A percentile compares a stretch with the other conserved stretches of the same genome.
These are phyloP conservation scores for Aquatica leii DNA, from an alignment of 2,888 invertebrate species.

Conservation along the genomic window DNA sequence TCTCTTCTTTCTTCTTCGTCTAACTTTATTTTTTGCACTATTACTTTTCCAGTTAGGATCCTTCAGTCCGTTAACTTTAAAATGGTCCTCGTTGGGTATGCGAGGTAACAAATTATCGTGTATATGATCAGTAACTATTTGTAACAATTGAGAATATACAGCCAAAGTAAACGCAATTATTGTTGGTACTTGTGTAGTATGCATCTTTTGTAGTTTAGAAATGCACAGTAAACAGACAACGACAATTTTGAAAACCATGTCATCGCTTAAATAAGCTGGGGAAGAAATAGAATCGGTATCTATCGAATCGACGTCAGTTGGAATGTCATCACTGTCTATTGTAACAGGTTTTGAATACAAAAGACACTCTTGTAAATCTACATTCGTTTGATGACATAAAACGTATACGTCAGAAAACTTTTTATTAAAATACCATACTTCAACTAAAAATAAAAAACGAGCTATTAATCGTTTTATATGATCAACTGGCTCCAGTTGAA, in stretches of 20 bases:
- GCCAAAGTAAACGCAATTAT: slow-evolving; percentile 86
- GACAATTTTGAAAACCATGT: slow-evolving; percentile 83
- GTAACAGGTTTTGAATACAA: slow-evolving; percentile 62
- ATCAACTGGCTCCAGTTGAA: slow-evolving; percentile 57
- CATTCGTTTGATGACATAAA: slow-evolving; percentile 73
- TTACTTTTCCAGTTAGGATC: slow-evolving; percentile 24
- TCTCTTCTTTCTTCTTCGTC: slow-evolving; percentile 28
- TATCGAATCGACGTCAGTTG: slow-evolving; percentile 64
- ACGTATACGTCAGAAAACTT: slow-evolving; percentile 72
- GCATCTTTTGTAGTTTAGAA: slow-evolving; percentile 74
- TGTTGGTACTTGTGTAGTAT: slow-evolving; percentile 82
- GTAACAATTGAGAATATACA: slow-evolving; percentile 77
- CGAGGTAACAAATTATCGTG: slow-evolving; percentile 59
- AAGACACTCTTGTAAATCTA: slow-evolving; percentile 78
- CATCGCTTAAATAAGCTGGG: slow-evolving; percentile 69
- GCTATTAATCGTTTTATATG: slow-evolving; percentile 63
- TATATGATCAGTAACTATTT: slow-evolving; percentile 57
- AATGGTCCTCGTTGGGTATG: slow-evolving; percentile 50
- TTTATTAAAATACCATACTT: slow-evolving; percentile 71
- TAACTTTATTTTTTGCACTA: slow-evolving; percentile 23
- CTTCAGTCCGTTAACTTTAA: slow-evolving; percentile 4
- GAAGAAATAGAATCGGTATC: slow-evolving; percentile 62
- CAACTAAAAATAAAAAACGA: slow-evolving; percentile 67
- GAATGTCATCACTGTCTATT: slow-evolving; percentile 63
- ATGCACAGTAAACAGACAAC: slow-evolving; percentile 84